These are phyloP conservation scores for Notothenia coriiceps DNA, from an alignment of 2,113 vertebrate species.

Conservation along the genomic window DNA sequence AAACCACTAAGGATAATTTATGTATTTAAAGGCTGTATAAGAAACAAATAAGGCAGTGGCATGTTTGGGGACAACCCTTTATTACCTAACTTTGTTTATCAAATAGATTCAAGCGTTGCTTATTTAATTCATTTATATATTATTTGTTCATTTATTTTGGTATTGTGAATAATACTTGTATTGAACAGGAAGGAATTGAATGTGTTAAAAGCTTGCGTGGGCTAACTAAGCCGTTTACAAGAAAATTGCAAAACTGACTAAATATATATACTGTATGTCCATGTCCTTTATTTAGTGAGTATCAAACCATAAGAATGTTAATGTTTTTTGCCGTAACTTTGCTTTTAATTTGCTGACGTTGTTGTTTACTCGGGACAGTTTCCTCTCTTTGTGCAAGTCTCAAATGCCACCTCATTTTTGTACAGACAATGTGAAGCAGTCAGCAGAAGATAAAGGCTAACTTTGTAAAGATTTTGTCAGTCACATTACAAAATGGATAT, in stretches of 20 bases:
- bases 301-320: slow-evolving; percentile 64
- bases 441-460: slow-evolving; percentile 75
- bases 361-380: slow-evolving; percentile 72
- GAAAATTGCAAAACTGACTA: slow-evolving; percentile 38
- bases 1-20: slow-evolving; percentile 29
- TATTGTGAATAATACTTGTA: slow-evolving; percentile 42
- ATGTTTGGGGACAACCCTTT: slow-evolving; percentile 49
- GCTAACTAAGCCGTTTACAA: slow-evolving; percentile 58
- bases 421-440: slow-evolving; percentile 79
- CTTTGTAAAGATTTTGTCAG: slow-evolving; percentile 87
- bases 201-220: slow-evolving; percentile 56
- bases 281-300: slow-evolving; percentile 52
- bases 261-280: slow-evolving; percentile 29
- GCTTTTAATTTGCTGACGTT: slow-evolving; percentile 69
- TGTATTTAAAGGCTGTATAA: slow-evolving; percentile 48
- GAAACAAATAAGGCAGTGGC: slow-evolving; percentile 48
- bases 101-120: slow-evolving; percentile 44
- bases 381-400: slow-evolving; percentile 80
- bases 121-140: slow-evolving; percentile 44
- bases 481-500: slow-evolving; percentile 79
- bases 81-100: slow-evolving; percentile 47
- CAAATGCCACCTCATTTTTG: slow-evolving; percentile 82
- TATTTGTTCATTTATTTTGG: slow-evolving; percentile 42
- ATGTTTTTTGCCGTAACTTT: slow-evolving; percentile 71
- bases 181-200: slow-evolving; percentile 54